phyloP scores from a whole-genome alignment of 2,888 invertebrate species.

The Sussaba pulchella region DNA sequence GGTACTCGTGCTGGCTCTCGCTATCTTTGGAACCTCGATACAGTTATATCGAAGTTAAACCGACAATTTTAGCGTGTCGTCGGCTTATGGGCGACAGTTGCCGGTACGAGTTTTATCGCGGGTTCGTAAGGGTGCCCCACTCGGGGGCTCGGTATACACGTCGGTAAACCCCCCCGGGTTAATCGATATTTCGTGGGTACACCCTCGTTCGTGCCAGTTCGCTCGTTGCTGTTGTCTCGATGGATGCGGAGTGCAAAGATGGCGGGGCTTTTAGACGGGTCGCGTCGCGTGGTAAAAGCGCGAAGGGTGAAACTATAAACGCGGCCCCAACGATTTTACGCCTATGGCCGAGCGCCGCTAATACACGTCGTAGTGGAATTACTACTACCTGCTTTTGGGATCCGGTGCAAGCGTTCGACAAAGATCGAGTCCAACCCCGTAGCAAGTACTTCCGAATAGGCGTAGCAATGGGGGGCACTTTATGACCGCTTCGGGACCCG shows the following conservation, averaged over 20 bases:
- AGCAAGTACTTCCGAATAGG: conserved; percentile 23
- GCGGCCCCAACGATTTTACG: conserved; percentile 44
- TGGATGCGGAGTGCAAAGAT: conserved; percentile 42
- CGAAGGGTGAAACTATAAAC: not conserved
- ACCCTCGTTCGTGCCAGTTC: conserved; percentile 39
- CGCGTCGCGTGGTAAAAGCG: conserved; percentile 1
- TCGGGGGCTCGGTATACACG: too few relatives aligned
- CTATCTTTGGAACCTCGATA: conserved; percentile 64
- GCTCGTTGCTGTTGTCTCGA: conserved; percentile 5
- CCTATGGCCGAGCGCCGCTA: conserved; percentile 37
- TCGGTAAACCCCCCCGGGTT: too few relatives aligned
- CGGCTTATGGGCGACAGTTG: conserved; percentile 53
- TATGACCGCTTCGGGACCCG: not conserved
- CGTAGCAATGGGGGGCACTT: not conserved
- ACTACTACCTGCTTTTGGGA: conserved; percentile 55
- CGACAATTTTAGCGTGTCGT: conserved; percentile 29
- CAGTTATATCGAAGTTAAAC: not conserved
- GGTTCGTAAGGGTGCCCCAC: conserved; percentile 7
- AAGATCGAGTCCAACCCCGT: conserved; percentile 63
- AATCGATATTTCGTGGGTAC: conserved; percentile 60
- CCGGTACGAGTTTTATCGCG: conserved; percentile 45
- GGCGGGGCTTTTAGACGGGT: conserved; percentile 25
- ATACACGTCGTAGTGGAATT: not conserved
- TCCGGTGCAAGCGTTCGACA: conserved; percentile 43
- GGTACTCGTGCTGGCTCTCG: conserved; percentile 51